Evolutionary conservation across 2,113 vertebrate species (phyloP).

Genomic region (Amblyornis subalaris): DNA sequence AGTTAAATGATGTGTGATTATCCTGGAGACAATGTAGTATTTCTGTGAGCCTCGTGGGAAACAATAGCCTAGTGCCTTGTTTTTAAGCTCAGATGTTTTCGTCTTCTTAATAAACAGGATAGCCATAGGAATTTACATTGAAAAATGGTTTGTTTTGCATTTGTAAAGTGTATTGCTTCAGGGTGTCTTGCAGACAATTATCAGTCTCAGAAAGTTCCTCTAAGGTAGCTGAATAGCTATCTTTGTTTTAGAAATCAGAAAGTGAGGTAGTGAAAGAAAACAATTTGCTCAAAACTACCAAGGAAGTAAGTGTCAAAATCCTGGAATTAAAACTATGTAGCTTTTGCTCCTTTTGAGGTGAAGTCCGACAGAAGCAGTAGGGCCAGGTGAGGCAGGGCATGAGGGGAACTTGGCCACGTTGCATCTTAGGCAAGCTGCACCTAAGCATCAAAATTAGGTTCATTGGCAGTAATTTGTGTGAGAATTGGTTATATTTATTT

Average conservation of each 20-base stretch:
- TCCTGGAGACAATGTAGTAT: not conserved
- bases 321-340: not conserved
- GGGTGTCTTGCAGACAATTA: not conserved
- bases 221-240: not conserved
- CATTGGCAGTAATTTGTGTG: not conserved
- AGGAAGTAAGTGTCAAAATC: not conserved
- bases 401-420: not conserved
- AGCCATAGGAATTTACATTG: not conserved
- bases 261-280: not conserved
- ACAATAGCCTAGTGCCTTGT: not conserved
- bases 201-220: not conserved
- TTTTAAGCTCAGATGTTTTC: not conserved
- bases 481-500: not conserved
- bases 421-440: not conserved
- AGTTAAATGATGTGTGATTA: not conserved
- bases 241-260: not conserved
- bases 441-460: not conserved
- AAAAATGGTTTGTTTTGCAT: not conserved
- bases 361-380: not conserved
- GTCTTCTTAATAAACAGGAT: not conserved
- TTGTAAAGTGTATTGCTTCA: not conserved
- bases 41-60: not conserved
- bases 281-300: not conserved
- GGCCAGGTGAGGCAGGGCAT: not conserved
- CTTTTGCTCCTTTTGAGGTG: not conserved